Evolutionary conservation across 2,797 vertebrate genomes (phyloP).

Genomic region (Rallus crepitans): DNA sequence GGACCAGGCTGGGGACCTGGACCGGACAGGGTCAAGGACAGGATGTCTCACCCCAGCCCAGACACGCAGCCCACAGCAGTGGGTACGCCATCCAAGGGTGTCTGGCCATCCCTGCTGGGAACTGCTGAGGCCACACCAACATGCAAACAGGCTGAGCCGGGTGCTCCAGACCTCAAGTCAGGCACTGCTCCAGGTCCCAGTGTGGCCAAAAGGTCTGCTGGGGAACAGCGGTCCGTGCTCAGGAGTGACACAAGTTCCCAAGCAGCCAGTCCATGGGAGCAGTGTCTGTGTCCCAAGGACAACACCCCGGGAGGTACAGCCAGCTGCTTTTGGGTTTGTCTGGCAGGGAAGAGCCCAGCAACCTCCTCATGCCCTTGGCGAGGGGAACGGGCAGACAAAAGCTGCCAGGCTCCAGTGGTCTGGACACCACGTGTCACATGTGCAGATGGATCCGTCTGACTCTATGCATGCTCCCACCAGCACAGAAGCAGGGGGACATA

Average conservation of each 20-base stretch:
- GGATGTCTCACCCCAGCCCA: not conserved
- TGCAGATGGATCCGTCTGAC: not conserved
- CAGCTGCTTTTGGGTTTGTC: not conserved
- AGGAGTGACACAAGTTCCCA: not conserved
- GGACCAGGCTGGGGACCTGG: not conserved
- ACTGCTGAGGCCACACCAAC: not conserved
- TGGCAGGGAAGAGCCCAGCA: not conserved
- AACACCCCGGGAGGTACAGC: not conserved
- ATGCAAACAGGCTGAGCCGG: not conserved
- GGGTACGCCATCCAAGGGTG: not conserved
- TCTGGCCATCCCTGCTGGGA: not conserved
- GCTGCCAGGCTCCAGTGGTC: not conserved
- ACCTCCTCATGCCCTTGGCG: not conserved
- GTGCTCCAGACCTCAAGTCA: constrained; percentile 3
- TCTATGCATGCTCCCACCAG: not conserved
- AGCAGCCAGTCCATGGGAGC: not conserved
- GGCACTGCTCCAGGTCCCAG: constrained; percentile 6
- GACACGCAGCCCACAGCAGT: not conserved
- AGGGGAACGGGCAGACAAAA: fast-evolving
- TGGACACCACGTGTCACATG: not conserved
- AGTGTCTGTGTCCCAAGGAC: not conserved
- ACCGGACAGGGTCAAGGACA: fast-evolving
- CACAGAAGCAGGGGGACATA: not conserved
- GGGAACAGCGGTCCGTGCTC: not conserved
- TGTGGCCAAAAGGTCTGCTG: not conserved